Evolutionary conservation across 2,797 vertebrate species (phyloP), one percentile per base, ranked within the genome.

Genomic region (Enteromius paludinosus): DNA sequence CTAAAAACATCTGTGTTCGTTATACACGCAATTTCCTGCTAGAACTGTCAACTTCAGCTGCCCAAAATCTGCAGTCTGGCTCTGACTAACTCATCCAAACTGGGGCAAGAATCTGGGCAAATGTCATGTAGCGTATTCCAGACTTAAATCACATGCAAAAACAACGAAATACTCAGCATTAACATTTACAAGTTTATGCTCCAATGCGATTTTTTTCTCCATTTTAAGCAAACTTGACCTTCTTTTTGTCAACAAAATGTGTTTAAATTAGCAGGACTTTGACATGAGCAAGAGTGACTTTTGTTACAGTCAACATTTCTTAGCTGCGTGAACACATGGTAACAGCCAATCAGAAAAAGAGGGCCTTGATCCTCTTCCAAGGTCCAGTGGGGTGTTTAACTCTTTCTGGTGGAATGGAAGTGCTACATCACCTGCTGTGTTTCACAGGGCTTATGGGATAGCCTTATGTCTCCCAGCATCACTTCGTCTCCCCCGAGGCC

Each of bases 221-320:
- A 49, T 33, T 25, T 75, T 59, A 75, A 75, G 35, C 72, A 75
- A 75, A 41, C 30, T 8, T 38, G 49, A 23, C 33, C 14, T 25
- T 62, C 23, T 62, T 77, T 77, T 64, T 76, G 56, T 77, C 74
- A 62, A 77, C 41, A 45, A 59, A 77, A 77, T 45, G 54, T 25
- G 56, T 47, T 76, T 62, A 62, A 77, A 61, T 77, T 14, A 45
- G 35, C n/a, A 30, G 56, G 17, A 47, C 23, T 77, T 77, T 64
- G 74, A 78, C 28, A 78, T 66, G 25, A 28, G 38, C 41, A 49
- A 35, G n/a, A 33, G 45, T 52, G 18, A 20, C 62, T 64, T 41
- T 76, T 62, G 17, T 18, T n/a, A 30, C 23, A 49, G 59, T 65
- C 18, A 77, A 47, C 56, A 65, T 65, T 43, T 79, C 64, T 76